Percentiles rank a stretch among this genome's conserved stretches.
Conservation (phyloP, 2,888 invertebrate genomes). For the Megaustenia siamemsis region DNA sequence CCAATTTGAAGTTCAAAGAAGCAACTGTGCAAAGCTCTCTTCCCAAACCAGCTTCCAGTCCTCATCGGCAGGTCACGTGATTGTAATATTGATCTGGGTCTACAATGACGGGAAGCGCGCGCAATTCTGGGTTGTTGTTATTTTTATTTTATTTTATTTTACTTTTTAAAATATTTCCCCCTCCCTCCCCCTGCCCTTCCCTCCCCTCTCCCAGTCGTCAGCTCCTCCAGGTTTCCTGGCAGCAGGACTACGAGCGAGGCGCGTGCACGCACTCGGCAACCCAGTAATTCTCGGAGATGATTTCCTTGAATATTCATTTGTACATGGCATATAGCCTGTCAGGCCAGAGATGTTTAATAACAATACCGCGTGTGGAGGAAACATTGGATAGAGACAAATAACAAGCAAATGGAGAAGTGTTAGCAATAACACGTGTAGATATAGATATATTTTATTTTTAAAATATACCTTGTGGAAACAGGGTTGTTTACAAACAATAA, state of each 20-base stretch:
- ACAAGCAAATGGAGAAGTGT: too few relatives aligned
- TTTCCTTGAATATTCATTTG: not conserved
- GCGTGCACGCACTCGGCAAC: slow-evolving; percentile 1
- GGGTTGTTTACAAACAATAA: not conserved
- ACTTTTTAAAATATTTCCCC: too few relatives aligned
- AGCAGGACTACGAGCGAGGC: not conserved
- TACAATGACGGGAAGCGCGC: slow-evolving; percentile 28
- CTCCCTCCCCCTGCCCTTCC: too few relatives aligned
- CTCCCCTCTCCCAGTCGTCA: not conserved
- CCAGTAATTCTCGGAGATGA: not conserved
- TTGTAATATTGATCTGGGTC: slow-evolving; percentile 27
- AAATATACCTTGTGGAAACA: too few relatives aligned
- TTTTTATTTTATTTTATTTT: not conserved
- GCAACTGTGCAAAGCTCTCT: too few relatives aligned
- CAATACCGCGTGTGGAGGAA: not conserved
- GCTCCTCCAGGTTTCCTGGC: not conserved
- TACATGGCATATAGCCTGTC: too few relatives aligned
- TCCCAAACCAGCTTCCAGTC: too few relatives aligned
- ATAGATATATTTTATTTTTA: too few relatives aligned
- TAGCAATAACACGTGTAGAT: too few relatives aligned
- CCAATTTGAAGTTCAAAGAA: too few relatives aligned
- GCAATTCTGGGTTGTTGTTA: not conserved
- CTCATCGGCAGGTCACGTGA: slow-evolving; percentile 20
- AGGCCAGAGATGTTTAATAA: not conserved
- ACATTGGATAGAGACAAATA: not conserved